Base-by-base conservation (phyloP, 64 coral and sea anemone species). In the Actinia tenebrosa region DNA sequence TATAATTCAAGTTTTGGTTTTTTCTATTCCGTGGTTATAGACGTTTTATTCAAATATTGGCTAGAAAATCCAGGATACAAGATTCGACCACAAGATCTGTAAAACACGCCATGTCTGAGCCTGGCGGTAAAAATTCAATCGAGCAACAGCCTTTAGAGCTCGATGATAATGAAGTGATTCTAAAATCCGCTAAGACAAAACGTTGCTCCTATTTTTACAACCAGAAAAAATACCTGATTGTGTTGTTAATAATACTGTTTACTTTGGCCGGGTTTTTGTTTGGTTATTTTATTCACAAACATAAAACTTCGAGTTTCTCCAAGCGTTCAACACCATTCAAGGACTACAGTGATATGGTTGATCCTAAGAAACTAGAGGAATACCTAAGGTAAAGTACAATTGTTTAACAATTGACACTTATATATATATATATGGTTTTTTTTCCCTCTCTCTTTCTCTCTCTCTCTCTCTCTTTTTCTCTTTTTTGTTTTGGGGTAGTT, bases 231-330 rank as follows among this genome's bases (percentile, higher is more conserved):
- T 81, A 47, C 19, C 50, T 81, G 42, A 45, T 81, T 20, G 22
- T 81, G 17, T 37, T 81, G 15, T 25, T 53, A 20, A 81, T 81
- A 7, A 81, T 81, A 50, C 7, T 53, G 45, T 81, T 45, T 53
- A 81, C 79, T 16, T 16, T 81, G 42, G 19, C 79, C 27, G 79
- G 79, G 18, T 81, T 81, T 81, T n/a, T 81, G 46, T 81, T 81
- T 53, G 79, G 79, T 4, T 81, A 81, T 37, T 81, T 81, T 37
- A 81, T 81, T 18, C 79, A 81, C 79, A 45, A 53, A 19, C 16
- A 45, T 2, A 81, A 81, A 52, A 45, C 23, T n/a, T 81, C 79
- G 16, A n/a, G 50, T 81, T 45, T 53, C 18, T 37, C 7, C n/a
- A 45, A 81, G 22, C 20, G 16, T 17, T 16, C 42, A 2, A 53